These are phyloP conservation scores for Lycaon pictus DNA, from an alignment of 2,113 vertebrate genomes.

Conservation along the genomic window DNA sequence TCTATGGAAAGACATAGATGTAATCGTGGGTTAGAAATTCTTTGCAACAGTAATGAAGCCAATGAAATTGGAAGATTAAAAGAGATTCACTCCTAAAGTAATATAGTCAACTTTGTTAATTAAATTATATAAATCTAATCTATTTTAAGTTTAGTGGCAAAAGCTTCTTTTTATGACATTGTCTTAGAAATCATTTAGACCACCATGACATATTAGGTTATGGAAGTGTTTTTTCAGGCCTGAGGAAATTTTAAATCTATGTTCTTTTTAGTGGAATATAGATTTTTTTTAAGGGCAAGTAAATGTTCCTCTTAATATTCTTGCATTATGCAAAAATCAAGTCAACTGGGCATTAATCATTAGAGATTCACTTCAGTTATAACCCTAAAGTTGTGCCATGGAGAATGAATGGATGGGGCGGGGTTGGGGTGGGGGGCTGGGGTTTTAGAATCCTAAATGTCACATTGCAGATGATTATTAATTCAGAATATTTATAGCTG, in stretches of 20 bases:
- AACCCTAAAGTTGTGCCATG: background rate
- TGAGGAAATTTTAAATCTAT: background rate
- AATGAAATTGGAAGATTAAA: slow-evolving; percentile 43
- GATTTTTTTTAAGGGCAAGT: slow-evolving; percentile 25
- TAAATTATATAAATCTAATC: slow-evolving; percentile 54
- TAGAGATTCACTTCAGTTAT: background rate
- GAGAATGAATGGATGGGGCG: background rate
- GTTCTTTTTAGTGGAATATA: slow-evolving; percentile 21
- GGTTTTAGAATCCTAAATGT: slow-evolving; percentile 12
- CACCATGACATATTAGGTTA: background rate
- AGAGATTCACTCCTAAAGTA: slow-evolving; percentile 39
- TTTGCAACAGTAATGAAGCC: slow-evolving; percentile 57
- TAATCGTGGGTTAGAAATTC: slow-evolving; percentile 1
- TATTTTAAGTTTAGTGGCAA: slow-evolving; percentile 42
- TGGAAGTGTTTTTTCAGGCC: slow-evolving; percentile 8
- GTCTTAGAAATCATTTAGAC: slow-evolving; percentile 50
- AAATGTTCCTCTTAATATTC: slow-evolving; percentile 51
- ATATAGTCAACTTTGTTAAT: slow-evolving; percentile 27
- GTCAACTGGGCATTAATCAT: background rate
- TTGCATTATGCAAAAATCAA: background rate
- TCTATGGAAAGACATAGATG: background rate
- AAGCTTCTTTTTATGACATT: slow-evolving; percentile 10
- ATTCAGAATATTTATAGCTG: slow-evolving; percentile 71
- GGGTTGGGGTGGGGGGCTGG: background rate
- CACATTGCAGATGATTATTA: slow-evolving; percentile 53